Evolutionary conservation across 2,888 invertebrate genomes (phyloP), one percentile per base, ranked within the genome.

Genomic region (Spicauda simplicius): DNA sequence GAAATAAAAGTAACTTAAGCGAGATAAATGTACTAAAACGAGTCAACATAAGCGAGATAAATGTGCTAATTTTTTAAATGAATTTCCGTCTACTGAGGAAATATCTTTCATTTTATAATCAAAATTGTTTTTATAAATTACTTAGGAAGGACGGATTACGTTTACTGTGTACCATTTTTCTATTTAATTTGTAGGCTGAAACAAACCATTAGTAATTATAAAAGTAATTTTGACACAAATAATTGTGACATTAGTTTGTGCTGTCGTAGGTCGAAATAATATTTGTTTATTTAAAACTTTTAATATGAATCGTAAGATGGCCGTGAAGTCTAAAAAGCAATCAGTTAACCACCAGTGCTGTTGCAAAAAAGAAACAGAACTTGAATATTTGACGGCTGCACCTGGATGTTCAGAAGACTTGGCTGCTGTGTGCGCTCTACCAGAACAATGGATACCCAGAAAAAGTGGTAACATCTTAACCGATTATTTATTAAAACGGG

Each of bases 341-440:
- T 14, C 45, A 0, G 53, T 18, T 63, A 56, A 25, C 25, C n/a
- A 41, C 19, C 25, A 10, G n/a, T 71, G 71, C 64, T n/a, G 25
- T 12, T 69, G 71, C 19, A 68, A 62, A 65, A 62, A 64, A 30
- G 62, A 67, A 37, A 41, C 56, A 14, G 70, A 70, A 52, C 33
- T 69, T 6, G 52, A 70, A 4, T 74, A 76, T 57, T 61, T 75
- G 2, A 73, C 80, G 2, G 82, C 82, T 11, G 60, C 73, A 19
- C 72, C 80, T 1, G 84, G 85, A 7, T 88, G 85, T 71, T 72
- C 82, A 3, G 81, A 85, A 19, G 90, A 92, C 70, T 71, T 76
- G 7, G 82, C 82, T 37, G 91, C 87, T 1, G 89, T 90, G 1
- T 84, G 86, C 1, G 71, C 82, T 0, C 73, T 92, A 48, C 91